phyloP scores from a whole-genome alignment of 2,797 vertebrate species.

The Ispidina lecontei region DNA sequence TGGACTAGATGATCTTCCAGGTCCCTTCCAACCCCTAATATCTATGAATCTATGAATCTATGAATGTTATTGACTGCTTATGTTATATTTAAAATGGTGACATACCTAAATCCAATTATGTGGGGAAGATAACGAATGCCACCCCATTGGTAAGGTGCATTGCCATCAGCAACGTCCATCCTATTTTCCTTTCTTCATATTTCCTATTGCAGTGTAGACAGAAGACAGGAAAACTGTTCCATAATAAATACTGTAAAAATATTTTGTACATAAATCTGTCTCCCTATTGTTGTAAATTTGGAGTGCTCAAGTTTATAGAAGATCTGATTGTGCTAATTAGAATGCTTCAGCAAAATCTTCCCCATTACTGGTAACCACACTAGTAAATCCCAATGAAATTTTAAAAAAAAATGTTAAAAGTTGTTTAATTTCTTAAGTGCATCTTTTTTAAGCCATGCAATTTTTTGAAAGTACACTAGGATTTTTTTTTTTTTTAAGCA shows the following conservation, averaged over 20 bases:
- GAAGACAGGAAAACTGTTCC: background rate
- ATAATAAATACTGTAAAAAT: background rate
- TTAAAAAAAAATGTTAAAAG: background rate
- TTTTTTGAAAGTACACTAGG: background rate
- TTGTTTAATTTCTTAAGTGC: slow-evolving; percentile 44
- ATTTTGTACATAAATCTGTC: background rate
- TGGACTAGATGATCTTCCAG: too few relatives aligned
- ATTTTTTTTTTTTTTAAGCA: slow-evolving; percentile 49
- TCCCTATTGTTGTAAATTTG: background rate
- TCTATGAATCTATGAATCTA: too few relatives aligned
- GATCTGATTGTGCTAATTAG: slow-evolving; percentile 34
- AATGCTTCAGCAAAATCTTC: slow-evolving; percentile 21
- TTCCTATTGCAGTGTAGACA: background rate
- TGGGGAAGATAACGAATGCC: background rate
- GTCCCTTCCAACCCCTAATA: too few relatives aligned
- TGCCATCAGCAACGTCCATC: background rate
- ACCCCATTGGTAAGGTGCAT: background rate
- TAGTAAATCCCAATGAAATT: slow-evolving; percentile 41
- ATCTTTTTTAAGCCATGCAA: slow-evolving; percentile 32
- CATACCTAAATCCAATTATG: slow-evolving; percentile 5
- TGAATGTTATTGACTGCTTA: background rate
- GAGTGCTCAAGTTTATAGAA: background rate
- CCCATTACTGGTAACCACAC: background rate
- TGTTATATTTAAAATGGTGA: slow-evolving; percentile 18
- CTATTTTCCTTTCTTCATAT: background rate